These are phyloP conservation scores for Megaceryle alcyon DNA, from an alignment of 2,797 vertebrate genomes.

Conservation along the genomic window DNA sequence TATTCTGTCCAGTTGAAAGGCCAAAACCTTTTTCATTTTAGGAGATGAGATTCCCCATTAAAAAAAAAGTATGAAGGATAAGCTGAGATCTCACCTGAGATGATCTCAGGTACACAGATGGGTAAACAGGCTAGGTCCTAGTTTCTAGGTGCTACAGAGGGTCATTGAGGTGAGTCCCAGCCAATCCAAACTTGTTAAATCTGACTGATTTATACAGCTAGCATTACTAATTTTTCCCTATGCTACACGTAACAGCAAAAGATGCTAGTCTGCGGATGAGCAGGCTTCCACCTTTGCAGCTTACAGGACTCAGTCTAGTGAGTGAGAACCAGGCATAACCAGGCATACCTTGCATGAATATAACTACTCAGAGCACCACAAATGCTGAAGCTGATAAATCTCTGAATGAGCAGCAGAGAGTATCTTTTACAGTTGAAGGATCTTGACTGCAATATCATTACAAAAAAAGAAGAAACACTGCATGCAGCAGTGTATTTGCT, in stretches of 20 bases:
- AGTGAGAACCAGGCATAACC: background rate
- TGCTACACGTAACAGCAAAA: background rate
- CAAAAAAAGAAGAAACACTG: background rate
- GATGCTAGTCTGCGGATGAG: fast-evolving
- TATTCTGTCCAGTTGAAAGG: background rate
- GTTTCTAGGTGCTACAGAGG: background rate
- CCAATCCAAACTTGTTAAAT: background rate
- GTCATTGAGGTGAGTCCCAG: background rate
- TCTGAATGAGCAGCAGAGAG: background rate
- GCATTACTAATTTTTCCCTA: background rate
- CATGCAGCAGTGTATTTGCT: background rate
- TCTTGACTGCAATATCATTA: background rate
- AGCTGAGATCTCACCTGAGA: background rate
- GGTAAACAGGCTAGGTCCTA: background rate
- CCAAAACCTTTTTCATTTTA: background rate
- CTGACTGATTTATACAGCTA: background rate
- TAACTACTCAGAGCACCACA: background rate
- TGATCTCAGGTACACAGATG: background rate
- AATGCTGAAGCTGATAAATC: fast-evolving
- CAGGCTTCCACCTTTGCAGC: background rate
- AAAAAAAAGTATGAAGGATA: background rate
- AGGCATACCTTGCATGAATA: background rate
- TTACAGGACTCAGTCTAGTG: background rate
- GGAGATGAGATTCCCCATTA: background rate
- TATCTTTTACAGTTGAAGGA: background rate